Percentiles rank a stretch among this genome's conserved stretches.
These are phyloP conservation scores for Eupristina koningsbergeri DNA, from an alignment of 1,140 invertebrate genomes.

Conservation along the genomic window DNA sequence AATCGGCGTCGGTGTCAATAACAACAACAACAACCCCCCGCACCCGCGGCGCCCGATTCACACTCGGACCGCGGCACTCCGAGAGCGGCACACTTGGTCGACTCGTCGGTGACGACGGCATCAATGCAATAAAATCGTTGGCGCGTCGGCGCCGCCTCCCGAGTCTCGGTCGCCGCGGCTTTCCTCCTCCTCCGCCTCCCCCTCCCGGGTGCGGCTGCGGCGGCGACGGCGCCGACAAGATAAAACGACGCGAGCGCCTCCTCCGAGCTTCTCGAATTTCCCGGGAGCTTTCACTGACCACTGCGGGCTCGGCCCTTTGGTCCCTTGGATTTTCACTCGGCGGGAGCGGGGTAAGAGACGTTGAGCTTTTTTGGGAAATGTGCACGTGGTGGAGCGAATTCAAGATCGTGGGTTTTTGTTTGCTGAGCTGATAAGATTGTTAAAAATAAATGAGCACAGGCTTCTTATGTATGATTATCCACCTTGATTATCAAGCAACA, in stretches of 20 bases:
- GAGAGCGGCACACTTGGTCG: not conserved
- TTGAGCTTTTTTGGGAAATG: not conserved
- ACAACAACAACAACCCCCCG: slow-evolving; percentile 9
- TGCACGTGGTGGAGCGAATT: too few species aligned
- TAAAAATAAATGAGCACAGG: not conserved
- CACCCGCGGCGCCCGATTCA: not conserved
- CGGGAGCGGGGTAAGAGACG: too few species aligned
- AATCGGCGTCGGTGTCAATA: too few species aligned
- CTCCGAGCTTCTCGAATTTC: slow-evolving; percentile 1
- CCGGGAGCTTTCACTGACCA: not conserved
- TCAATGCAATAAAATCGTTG: slow-evolving; percentile 41
- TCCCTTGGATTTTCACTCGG: too few species aligned
- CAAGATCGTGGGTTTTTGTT: too few species aligned
- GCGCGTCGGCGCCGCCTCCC: slow-evolving; percentile 21
- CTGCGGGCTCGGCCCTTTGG: not conserved
- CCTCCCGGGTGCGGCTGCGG: not conserved
- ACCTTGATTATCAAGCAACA: not conserved
- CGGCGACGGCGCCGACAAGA: slow-evolving; percentile 2
- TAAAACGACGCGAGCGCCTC: slow-evolving; percentile 2
- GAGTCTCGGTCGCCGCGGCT: not conserved
- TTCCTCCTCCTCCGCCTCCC: not conserved
- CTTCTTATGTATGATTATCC: not conserved
- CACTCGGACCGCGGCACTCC: not conserved
- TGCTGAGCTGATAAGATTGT: not conserved
- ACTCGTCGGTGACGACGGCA: slow-evolving; percentile 13